A percentile compares a stretch with the other conserved stretches of the same genome.
Evolutionary conservation across 92 coral and sea anemone genomes (phyloP).

Genomic region (Heteractis magnifica): DNA sequence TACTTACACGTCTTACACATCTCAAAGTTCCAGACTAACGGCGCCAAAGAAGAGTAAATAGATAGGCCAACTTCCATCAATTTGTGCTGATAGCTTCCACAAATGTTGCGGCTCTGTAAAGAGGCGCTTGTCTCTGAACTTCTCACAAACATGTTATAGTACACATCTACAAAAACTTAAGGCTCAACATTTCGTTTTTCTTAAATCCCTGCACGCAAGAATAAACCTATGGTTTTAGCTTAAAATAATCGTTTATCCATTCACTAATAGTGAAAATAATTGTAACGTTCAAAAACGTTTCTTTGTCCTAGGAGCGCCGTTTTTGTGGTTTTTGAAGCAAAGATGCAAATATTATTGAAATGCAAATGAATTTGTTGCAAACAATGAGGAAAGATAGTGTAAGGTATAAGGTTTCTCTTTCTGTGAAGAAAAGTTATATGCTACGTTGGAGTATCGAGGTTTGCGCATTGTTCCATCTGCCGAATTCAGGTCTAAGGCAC

Average conservation of each 20-base stretch:
- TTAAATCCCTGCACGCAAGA: not conserved
- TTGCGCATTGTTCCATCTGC: not conserved
- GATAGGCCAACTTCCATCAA: constrained; percentile 32
- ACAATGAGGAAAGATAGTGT: constrained; percentile 15
- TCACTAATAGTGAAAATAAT: not conserved
- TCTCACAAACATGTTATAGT: not conserved
- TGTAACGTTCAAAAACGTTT: not conserved
- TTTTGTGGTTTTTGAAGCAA: constrained; percentile 37
- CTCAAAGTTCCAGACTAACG: constrained; percentile 31
- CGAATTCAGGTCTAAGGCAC: constrained; percentile 13
- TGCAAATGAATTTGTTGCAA: constrained; percentile 30
- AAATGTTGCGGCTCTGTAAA: not conserved
- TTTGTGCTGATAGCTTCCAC: constrained; percentile 20
- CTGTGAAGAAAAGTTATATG: not conserved
- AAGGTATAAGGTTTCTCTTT: constrained; percentile 17
- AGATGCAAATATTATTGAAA: constrained; percentile 39
- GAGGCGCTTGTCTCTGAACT: constrained; percentile 27
- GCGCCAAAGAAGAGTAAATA: constrained; percentile 31
- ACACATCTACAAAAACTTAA: not conserved
- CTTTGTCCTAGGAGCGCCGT: constrained; percentile 19
- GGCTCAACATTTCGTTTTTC: not conserved
- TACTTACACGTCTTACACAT: constrained; percentile 12
- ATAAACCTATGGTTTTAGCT: not conserved
- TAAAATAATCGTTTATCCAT: not conserved
- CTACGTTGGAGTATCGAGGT: constrained; percentile 4